Conservation (phyloP, 1,140 invertebrate species). For the Drosophila virilis region DNA sequence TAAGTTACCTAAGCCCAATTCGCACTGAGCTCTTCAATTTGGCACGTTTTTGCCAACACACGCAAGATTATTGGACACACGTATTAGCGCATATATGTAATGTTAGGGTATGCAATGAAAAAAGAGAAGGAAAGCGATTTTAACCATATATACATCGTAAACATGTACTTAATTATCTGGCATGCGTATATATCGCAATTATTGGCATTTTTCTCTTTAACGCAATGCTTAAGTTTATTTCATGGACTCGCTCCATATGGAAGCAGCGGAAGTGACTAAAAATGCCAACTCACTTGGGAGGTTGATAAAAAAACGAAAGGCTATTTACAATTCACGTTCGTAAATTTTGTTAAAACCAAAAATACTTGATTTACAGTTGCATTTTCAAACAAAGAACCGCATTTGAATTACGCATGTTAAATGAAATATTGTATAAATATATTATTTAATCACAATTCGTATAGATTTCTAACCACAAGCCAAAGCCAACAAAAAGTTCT, state of each 20-base stretch:
- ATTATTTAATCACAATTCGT: too few species aligned
- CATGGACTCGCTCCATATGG: background rate
- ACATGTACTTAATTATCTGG: background rate
- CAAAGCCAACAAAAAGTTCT: too few species aligned
- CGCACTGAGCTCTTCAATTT: conserved; percentile 23
- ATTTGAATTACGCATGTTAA: too few species aligned
- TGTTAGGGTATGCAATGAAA: background rate
- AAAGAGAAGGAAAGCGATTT: background rate
- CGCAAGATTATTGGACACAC: conserved; percentile 3
- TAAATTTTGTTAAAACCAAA: background rate
- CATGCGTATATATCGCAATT: background rate
- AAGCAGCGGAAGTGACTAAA: conserved; percentile 9
- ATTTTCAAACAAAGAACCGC: too few species aligned
- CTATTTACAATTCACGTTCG: conserved; percentile 4
- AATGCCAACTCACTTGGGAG: conserved; percentile 7
- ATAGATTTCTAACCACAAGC: too few species aligned
- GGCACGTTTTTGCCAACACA: conserved; percentile 13
- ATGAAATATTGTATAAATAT: too few species aligned
- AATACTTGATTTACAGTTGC: background rate
- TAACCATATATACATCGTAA: background rate
- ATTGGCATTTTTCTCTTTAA: background rate
- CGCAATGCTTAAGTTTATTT: conserved; percentile 9
- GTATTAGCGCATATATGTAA: conserved; percentile 54
- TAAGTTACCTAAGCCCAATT: conserved; percentile 14
- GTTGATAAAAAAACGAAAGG: conserved; percentile 5